phyloP scores from a whole-genome alignment of 2,888 invertebrate species.

The Melinopterus prodromus region DNA sequence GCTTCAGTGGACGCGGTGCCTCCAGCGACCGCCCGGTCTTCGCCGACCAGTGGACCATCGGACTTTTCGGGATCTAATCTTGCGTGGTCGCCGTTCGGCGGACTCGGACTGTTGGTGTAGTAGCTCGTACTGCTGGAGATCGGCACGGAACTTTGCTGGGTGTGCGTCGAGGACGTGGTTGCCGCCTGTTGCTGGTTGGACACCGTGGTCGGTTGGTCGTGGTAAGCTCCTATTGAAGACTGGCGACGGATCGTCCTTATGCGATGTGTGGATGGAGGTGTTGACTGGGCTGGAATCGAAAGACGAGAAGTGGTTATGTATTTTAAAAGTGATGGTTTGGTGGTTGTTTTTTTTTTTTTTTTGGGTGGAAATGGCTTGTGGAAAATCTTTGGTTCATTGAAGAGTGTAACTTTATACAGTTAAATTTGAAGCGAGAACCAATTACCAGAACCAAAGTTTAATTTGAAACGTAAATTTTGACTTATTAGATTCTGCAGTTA shows the following conservation, averaged over 20 bases:
- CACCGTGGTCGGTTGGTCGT: constrained; percentile 60
- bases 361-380: background rate
- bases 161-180: constrained; percentile 43
- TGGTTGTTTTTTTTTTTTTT: background rate
- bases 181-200: constrained; percentile 61
- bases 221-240: constrained; percentile 69
- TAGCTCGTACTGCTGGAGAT: constrained; percentile 64
- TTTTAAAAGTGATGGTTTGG: background rate
- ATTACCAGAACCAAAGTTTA: too few relatives aligned
- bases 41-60: background rate
- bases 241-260: constrained; percentile 68
- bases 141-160: constrained; percentile 50
- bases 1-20: constrained; percentile 22
- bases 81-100: constrained; percentile 59
- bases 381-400: too few relatives aligned
- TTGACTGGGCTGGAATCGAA: constrained; percentile 68
- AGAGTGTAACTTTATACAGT: too few relatives aligned
- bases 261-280: constrained; percentile 67
- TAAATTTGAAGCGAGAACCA: too few relatives aligned
- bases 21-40: constrained; percentile 10
- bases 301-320: background rate
- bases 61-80: constrained; percentile 32
- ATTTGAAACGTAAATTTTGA: too few relatives aligned
- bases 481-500: too few relatives aligned
- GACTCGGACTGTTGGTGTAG: constrained; percentile 71